Evolutionary conservation across 2,113 vertebrate genomes (phyloP).

Genomic region (Gadus macrocephalus): DNA sequence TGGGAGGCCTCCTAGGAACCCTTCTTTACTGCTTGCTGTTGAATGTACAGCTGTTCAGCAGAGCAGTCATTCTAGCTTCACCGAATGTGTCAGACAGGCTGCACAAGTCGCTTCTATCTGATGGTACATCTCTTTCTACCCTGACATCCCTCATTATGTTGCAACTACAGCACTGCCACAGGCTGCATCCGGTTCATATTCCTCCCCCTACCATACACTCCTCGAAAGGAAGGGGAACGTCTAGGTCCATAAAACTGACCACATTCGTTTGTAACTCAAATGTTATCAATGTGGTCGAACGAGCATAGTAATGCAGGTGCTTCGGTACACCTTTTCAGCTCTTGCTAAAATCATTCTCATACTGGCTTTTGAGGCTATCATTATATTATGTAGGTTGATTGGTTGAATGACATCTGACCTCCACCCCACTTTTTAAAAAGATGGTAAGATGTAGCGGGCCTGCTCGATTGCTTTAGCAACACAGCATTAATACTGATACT

Average conservation of each 20-base stretch:
- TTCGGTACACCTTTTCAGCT: constrained; percentile 56
- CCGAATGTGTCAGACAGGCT: constrained; percentile 31
- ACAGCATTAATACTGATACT: constrained; percentile 72
- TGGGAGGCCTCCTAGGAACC: constrained; percentile 39
- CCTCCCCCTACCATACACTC: too few species aligned
- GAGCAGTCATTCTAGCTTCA: constrained; percentile 36
- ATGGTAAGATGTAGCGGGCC: constrained; percentile 46
- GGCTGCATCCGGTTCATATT: too few species aligned
- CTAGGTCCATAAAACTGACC: constrained; percentile 5
- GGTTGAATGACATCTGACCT: constrained; percentile 75
- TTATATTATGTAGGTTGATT: constrained; percentile 68
- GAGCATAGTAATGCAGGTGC: constrained; percentile 41
- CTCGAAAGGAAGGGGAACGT: constrained; percentile 21
- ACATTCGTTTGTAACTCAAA: too few species aligned
- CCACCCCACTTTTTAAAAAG: constrained; percentile 64
- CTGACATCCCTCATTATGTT: constrained; percentile 38
- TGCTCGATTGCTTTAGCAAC: constrained; percentile 52
- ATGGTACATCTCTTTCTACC: constrained; percentile 51
- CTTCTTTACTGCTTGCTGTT: constrained; percentile 25
- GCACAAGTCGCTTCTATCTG: constrained; percentile 34
- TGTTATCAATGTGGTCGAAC: too few species aligned
- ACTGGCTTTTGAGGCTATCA: constrained; percentile 63
- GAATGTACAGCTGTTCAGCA: constrained; percentile 32
- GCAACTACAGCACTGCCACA: constrained; percentile 35
- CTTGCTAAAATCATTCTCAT: constrained; percentile 55